Evolutionary conservation across 2,113 vertebrate genomes (phyloP).

Genomic region (Marcusenius ussheri): DNA sequence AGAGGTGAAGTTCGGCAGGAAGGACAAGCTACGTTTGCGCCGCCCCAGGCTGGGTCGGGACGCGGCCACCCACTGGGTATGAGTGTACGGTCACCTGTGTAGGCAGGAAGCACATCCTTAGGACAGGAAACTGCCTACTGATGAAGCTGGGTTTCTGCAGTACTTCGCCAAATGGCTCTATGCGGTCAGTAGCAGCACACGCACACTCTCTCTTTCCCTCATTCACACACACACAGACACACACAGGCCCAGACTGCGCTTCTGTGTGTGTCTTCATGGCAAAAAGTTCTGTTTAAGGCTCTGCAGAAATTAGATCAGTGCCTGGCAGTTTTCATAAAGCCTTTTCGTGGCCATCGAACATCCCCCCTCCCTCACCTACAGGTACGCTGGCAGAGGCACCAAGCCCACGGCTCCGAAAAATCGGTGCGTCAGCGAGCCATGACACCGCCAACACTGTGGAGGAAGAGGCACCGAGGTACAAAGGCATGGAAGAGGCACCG

Average conservation of each 20-base stretch:
- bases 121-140: background rate
- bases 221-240: background rate
- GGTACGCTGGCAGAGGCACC: background rate
- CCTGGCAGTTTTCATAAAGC: background rate
- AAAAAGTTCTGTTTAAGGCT: background rate
- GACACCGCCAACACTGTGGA: background rate
- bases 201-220: background rate
- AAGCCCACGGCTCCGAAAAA: background rate
- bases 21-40: background rate
- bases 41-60: too few species aligned
- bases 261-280: background rate
- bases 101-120: slow-evolving; percentile 1
- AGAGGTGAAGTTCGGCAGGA: background rate
- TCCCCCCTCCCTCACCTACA: background rate
- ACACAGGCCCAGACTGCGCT: background rate
- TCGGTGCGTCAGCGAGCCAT: background rate
- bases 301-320: background rate
- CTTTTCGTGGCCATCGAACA: background rate
- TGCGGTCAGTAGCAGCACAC: background rate
- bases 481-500: background rate
- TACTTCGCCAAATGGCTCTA: background rate
- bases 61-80: background rate
- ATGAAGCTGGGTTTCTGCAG: background rate
- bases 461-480: background rate
- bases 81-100: background rate